These are phyloP conservation scores for Incurvaria masculella DNA, from an alignment of 2,888 invertebrate species.

Conservation along the genomic window DNA sequence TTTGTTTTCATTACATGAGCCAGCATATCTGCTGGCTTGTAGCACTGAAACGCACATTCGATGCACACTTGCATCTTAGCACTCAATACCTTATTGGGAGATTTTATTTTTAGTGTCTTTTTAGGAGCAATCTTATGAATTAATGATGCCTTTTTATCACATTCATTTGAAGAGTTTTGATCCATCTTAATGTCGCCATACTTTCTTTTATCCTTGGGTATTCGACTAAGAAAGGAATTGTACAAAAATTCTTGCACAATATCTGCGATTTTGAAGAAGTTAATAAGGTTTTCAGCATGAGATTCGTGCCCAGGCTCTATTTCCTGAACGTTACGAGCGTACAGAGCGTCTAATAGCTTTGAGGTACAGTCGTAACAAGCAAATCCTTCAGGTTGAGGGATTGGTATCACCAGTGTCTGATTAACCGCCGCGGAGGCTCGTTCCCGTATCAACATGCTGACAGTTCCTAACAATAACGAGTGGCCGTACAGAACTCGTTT, in stretches of 20 bases:
- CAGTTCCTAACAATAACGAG: neutral
- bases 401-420: neutral
- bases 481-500: neutral
- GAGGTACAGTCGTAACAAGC: neutral
- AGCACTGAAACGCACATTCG: conserved; percentile 34
- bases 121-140: neutral
- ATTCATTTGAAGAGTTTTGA: neutral
- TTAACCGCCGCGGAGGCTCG: neutral
- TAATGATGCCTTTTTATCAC: neutral
- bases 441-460: neutral
- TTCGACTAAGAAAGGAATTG: neutral
- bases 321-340: neutral
- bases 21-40: conserved; percentile 29
- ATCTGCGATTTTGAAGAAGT: neutral
- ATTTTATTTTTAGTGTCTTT: neutral
- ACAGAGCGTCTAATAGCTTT: neutral
- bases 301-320: neutral
- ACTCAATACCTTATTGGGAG: neutral
- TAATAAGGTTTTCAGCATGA: neutral
- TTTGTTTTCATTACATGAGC: conserved; percentile 16
- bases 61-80: conserved; percentile 38
- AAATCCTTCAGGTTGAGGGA: neutral
- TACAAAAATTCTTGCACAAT: neutral
- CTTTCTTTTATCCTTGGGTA: neutral
- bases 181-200: neutral